Base-by-base conservation (phyloP, 2,797 vertebrate genomes). In the Premnoplex brunnescens region DNA sequence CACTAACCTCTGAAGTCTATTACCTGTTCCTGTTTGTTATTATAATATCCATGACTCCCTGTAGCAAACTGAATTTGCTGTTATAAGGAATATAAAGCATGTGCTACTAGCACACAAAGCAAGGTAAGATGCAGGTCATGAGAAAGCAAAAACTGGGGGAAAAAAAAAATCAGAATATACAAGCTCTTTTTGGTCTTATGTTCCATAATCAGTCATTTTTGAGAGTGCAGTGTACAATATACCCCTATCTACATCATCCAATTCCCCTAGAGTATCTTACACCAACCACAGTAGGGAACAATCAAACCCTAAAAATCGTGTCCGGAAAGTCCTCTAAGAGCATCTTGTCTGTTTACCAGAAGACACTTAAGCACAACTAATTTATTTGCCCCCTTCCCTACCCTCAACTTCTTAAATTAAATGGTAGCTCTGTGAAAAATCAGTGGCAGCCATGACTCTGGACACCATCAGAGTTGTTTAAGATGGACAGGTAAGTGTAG, bases 361-460 rank as follows among this genome's bases (percentile, higher is more conserved):
- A 66, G 41, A 51, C 12, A 44, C 11, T 24, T 30, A 21, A 64
- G 37, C 20, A 76, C 9, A 68, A 12, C 13, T 16, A 14, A 46
- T 7, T 66, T 34, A 51, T 43, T 1, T 51, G 19, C 8, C 11
- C 10, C 16, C 41, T 14, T 0, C 24, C 6, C 4, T 54, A 5
- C 23, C 12, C 14, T 39, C 34, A 58, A 3, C 12, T 32, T 51
- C 54, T 34, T 4, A 43, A 34, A 48, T 34, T n/a, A 49, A 49
- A 43, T 3, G 56, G 27, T 1, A 48, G 9, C 36, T 64, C 22
- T 54, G 30, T 51, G 52, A 77, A 59, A 71, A 89, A 23, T 6
- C 2, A 10, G 41, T 27, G 14, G 18, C 4, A 62, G 10, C 15
- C 49, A 23, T 28, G 54, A 49, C 78, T 55, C 34, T 27, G 23